phyloP scores from a whole-genome alignment of 2,888 invertebrate genomes.

The Pycnomerus fuliginosus region DNA sequence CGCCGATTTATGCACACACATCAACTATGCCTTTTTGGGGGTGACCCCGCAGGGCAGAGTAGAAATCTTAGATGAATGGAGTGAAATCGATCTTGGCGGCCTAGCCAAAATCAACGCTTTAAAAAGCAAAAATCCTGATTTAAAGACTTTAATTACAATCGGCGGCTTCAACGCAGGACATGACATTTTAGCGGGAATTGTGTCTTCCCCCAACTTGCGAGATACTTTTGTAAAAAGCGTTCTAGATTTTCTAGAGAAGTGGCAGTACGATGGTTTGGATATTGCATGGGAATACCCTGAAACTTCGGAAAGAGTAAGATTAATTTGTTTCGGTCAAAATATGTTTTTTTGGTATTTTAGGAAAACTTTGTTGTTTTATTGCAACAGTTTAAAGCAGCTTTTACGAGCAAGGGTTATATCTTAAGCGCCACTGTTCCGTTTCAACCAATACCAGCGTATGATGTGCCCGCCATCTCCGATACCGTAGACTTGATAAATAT shows the following conservation, averaged over 20 bases:
- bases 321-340: too few species aligned
- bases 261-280: slow-evolving; percentile 29
- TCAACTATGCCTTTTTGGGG: slow-evolving; percentile 21
- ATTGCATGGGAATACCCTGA: slow-evolving; percentile 33
- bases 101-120: slow-evolving; percentile 20
- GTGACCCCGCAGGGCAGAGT: slow-evolving; percentile 11
- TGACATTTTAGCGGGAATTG: slow-evolving; percentile 6
- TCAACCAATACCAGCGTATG: too few species aligned
- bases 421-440: too few species aligned
- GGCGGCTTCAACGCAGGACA: slow-evolving; percentile 17
- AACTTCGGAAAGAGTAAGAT: too few species aligned
- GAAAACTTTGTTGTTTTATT: too few species aligned
- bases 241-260: slow-evolving; percentile 15
- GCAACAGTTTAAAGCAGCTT: too few species aligned
- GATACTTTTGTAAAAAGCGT: slow-evolving; percentile 13
- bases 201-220: not conserved
- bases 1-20: slow-evolving; percentile 16
- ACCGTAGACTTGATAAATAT: too few species aligned
- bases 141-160: slow-evolving; percentile 17
- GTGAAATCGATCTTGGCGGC: slow-evolving; percentile 13
- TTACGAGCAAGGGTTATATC: too few species aligned
- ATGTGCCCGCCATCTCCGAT: too few species aligned
- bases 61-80: slow-evolving; percentile 12
- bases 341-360: too few species aligned
- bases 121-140: slow-evolving; percentile 20